Conservation (phyloP, 2,797 vertebrate genomes). For the Mastacembelus armatus region DNA sequence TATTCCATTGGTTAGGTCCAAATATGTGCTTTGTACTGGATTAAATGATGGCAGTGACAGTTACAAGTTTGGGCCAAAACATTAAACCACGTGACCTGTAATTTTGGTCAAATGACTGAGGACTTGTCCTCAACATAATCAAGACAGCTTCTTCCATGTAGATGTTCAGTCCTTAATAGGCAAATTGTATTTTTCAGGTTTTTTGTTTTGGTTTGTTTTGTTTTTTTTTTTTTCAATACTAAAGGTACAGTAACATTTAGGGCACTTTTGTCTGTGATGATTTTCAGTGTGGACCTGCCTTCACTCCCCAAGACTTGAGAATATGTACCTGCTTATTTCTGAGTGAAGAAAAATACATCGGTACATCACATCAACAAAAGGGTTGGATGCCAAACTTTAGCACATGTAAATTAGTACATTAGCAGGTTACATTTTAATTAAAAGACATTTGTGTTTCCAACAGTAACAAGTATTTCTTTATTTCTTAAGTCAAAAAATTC, state of each 20-base stretch:
- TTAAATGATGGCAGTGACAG: conserved; percentile 29
- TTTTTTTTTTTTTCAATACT: no score
- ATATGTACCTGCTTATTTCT: conserved; percentile 16
- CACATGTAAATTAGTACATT: conserved; percentile 57
- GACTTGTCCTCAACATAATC: not conserved
- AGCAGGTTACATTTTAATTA: conserved; percentile 71
- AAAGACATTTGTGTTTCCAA: conserved; percentile 59
- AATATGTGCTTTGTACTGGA: conserved; percentile 49
- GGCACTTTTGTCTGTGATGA: not conserved
- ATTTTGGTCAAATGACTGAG: conserved; percentile 2
- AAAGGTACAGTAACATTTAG: not conserved
- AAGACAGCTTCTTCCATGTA: not conserved
- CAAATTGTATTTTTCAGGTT: not conserved
- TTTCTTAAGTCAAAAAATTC: conserved; percentile 61
- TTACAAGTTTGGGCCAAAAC: conserved; percentile 11
- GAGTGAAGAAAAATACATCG: conserved; percentile 9
- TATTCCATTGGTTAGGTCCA: conserved; percentile 55
- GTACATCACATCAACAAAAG: conserved; percentile 37
- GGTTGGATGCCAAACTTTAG: conserved; percentile 19
- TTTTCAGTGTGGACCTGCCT: conserved; percentile 11
- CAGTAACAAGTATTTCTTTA: conserved; percentile 48
- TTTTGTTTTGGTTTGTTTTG: no score
- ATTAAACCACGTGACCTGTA: conserved; percentile 17
- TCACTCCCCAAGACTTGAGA: not conserved
- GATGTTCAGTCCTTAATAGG: not conserved